Evolutionary conservation across 2,113 vertebrate species (phyloP).

Genomic region (Anser brachyrhynchus): DNA sequence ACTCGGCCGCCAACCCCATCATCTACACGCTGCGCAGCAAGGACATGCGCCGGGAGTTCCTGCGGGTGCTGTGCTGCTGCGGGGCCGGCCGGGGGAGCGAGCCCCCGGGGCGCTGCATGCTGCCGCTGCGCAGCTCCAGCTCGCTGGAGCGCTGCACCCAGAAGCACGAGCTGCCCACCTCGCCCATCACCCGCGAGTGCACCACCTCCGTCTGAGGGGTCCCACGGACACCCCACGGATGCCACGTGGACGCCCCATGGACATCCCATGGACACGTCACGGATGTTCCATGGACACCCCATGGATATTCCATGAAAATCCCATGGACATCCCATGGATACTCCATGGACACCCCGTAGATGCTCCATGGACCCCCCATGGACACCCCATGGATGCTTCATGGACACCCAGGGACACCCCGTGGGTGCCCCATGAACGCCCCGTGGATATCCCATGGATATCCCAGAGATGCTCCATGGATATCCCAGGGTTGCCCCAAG

Average conservation of each 20-base stretch:
- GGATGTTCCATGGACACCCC: neutral
- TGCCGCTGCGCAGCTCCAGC: neutral
- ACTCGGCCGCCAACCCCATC: conserved; percentile 92
- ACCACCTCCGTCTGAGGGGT: conserved; percentile 86
- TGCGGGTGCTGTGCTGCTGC: conserved; percentile 81
- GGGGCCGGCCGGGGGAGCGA: fast-evolving
- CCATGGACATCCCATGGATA: too few relatives aligned
- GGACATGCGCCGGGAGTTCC: conserved; percentile 92
- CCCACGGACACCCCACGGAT: fast-evolving
- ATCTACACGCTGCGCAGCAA: conserved; percentile 94
- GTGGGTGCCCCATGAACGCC: too few relatives aligned
- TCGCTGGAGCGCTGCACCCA: conserved; percentile 39
- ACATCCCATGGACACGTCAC: too few relatives aligned
- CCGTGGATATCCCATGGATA: neutral
- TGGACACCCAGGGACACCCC: too few relatives aligned
- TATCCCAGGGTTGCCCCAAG: too few relatives aligned
- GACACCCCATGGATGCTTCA: too few relatives aligned
- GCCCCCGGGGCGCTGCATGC: neutral
- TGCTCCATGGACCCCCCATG: neutral
- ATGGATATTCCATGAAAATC: too few relatives aligned
- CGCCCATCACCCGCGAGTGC: conserved; percentile 83
- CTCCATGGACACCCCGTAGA: too few relatives aligned
- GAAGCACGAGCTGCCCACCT: conserved; percentile 82
- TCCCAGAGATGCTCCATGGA: too few relatives aligned
- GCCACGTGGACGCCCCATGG: fast-evolving